Conservation (phyloP, 2,797 vertebrate species). For the Periparus ater region DNA sequence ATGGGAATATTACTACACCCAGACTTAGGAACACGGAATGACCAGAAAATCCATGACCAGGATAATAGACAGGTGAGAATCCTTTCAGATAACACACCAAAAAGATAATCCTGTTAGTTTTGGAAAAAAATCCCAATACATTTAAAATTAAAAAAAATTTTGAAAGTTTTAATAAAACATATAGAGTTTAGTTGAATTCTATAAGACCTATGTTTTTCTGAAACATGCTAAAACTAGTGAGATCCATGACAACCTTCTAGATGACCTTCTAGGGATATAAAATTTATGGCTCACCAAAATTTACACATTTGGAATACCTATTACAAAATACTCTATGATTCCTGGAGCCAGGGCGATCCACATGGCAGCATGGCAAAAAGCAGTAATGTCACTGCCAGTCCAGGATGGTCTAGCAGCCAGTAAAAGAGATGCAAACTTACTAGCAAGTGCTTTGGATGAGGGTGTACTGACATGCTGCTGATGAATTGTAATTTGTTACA, state of each 20-base stretch:
- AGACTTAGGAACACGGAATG: conserved; percentile 20
- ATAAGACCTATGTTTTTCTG: background rate
- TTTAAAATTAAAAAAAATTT: background rate
- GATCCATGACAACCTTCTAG: background rate
- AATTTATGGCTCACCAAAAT: background rate
- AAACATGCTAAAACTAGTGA: background rate
- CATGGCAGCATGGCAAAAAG: background rate
- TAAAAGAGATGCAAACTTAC: background rate
- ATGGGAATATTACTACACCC: background rate
- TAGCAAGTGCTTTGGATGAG: background rate
- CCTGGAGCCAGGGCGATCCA: rapidly evolving
- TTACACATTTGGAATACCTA: background rate
- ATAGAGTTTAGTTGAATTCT: background rate
- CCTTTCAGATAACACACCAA: background rate
- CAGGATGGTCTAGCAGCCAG: background rate
- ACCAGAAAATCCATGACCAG: background rate
- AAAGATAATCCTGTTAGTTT: background rate
- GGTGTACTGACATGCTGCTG: background rate
- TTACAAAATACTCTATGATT: background rate
- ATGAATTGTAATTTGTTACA: background rate
- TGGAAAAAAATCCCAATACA: background rate
- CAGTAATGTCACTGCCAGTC: background rate
- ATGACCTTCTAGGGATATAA: background rate
- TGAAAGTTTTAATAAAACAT: background rate
- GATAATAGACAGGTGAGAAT: background rate